phyloP scores from a whole-genome alignment of 2,797 vertebrate species.

The Pelobates cultripes region DNA sequence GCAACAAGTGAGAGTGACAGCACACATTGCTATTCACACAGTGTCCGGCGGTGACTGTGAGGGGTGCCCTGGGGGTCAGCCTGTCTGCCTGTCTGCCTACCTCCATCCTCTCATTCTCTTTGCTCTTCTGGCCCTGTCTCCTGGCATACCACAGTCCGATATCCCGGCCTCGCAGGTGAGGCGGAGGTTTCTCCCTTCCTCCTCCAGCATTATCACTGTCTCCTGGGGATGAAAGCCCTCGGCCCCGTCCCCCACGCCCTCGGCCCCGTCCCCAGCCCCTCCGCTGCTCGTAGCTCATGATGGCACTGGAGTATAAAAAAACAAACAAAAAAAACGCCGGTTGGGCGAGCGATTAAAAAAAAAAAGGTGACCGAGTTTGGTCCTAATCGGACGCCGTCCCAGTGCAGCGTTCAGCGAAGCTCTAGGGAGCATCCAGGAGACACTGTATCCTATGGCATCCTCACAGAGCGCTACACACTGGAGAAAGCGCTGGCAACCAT shows the following conservation, averaged over 20 bases:
- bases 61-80: too few relatives aligned
- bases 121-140: slow-evolving; percentile 82
- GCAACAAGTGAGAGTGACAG: too few relatives aligned
- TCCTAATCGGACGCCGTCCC: neutral
- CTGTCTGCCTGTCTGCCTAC: too few relatives aligned
- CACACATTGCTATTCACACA: too few relatives aligned
- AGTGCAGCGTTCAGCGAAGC: neutral
- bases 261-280: slow-evolving; percentile 65
- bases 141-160: slow-evolving; percentile 94
- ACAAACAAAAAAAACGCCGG: neutral
- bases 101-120: slow-evolving; percentile 80
- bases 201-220: slow-evolving; percentile 61
- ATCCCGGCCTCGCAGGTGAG: slow-evolving; percentile 89
- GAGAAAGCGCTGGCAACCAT: too few relatives aligned
- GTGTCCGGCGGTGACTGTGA: too few relatives aligned
- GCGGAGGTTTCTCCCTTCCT: slow-evolving; percentile 81
- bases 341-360: neutral
- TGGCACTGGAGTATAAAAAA: neutral
- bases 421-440: neutral
- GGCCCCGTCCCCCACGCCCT: slow-evolving; percentile 54
- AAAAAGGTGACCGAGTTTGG: neutral
- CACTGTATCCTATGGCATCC: neutral
- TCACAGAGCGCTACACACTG: too few relatives aligned
- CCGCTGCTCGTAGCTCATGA: slow-evolving; percentile 70
- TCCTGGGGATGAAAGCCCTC: slow-evolving; percentile 32